Evolutionary conservation across 2,888 invertebrate species (phyloP).

Genomic region (Agriopis marginaria): DNA sequence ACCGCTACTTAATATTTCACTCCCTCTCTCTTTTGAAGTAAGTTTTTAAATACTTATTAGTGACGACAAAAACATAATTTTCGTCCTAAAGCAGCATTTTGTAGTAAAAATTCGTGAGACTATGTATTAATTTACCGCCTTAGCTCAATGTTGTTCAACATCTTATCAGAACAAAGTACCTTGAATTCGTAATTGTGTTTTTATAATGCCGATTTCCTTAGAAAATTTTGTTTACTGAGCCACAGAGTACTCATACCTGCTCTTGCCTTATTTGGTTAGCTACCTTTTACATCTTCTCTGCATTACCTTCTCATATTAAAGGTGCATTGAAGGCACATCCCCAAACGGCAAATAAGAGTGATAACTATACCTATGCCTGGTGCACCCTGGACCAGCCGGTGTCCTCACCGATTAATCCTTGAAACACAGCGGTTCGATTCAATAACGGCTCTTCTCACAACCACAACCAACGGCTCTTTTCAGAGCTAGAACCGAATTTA

Average conservation of each 20-base stretch:
- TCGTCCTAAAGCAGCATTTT: too few species aligned
- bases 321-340: too few species aligned
- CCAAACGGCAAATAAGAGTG: too few species aligned
- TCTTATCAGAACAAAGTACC: neutral
- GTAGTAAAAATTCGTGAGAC: neutral
- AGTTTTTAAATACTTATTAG: neutral
- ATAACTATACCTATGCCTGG: too few species aligned
- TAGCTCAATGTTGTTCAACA: neutral
- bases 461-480: too few species aligned
- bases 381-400: too few species aligned
- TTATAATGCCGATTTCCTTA: neutral
- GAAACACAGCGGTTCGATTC: too few species aligned
- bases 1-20: constrained; percentile 8
- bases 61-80: neutral
- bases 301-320: too few species aligned
- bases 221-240: neutral
- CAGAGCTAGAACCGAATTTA: too few species aligned
- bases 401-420: too few species aligned
- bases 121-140: neutral
- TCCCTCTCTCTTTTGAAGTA: neutral
- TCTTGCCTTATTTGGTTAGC: neutral
- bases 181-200: constrained; percentile 5
- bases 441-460: too few species aligned
- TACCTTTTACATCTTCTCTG: neutral
- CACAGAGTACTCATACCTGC: too few species aligned